Evolutionary conservation across 1,140 invertebrate species (phyloP).

Genomic region (Dendrolimus punctatus): DNA sequence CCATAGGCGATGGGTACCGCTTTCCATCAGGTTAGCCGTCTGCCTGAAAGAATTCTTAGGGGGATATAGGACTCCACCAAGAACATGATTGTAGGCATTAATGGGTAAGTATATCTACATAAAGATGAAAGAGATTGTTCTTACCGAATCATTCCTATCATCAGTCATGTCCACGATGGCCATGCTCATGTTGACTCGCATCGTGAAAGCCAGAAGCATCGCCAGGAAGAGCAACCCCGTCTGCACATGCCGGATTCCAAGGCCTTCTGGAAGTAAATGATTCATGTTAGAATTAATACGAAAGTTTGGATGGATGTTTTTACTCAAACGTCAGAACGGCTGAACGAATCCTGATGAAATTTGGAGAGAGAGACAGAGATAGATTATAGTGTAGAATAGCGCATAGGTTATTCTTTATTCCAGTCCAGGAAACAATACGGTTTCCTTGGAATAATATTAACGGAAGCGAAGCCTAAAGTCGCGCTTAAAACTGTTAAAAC

Average conservation of each 20-base stretch:
- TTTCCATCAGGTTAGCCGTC: neutral
- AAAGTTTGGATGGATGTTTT: too few species aligned
- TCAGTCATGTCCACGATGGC: slow-evolving; percentile 21
- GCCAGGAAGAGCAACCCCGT: slow-evolving; percentile 74
- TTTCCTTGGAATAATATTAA: too few species aligned
- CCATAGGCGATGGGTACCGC: neutral
- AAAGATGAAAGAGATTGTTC: slow-evolving; percentile 1
- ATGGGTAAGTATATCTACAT: neutral
- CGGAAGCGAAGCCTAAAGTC: too few species aligned
- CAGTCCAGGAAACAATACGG: too few species aligned
- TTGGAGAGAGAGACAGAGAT: too few species aligned
- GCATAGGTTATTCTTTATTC: too few species aligned
- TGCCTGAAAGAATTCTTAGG: neutral
- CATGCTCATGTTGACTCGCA: slow-evolving; percentile 60
- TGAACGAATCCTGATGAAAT: too few species aligned
- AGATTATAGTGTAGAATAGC: too few species aligned
- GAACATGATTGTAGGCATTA: neutral
- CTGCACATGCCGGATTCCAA: slow-evolving; percentile 77
- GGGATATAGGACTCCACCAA: neutral
- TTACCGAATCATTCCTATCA: slow-evolving; percentile 9
- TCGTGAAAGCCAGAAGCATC: slow-evolving; percentile 74
- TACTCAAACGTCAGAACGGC: too few species aligned
- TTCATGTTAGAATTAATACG: slow-evolving; percentile 2
- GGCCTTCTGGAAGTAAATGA: slow-evolving; percentile 14
- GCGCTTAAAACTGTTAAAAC: too few species aligned